phyloP scores from a whole-genome alignment of 1,140 invertebrate genomes.

The Schlechtendalia chinensis region DNA sequence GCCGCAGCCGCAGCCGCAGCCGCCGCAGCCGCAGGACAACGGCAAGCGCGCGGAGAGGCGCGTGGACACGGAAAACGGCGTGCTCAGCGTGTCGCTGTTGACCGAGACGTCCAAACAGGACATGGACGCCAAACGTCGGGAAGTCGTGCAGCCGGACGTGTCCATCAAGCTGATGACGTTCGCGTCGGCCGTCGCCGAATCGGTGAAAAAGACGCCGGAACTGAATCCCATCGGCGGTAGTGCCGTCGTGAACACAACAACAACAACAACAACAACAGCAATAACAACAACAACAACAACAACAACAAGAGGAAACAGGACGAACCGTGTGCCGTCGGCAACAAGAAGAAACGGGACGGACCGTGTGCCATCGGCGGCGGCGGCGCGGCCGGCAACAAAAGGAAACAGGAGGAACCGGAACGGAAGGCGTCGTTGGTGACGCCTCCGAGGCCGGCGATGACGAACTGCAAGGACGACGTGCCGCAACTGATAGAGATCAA shows the following conservation, averaged over 20 bases:
- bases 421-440: not conserved
- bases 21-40: not conserved
- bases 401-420: slow-evolving; percentile 12
- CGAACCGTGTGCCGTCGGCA: not conserved
- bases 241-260: too few species aligned
- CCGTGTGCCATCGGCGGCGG: not conserved
- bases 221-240: not conserved
- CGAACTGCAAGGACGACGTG: slow-evolving; percentile 26
- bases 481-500: slow-evolving; percentile 50
- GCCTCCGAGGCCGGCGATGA: not conserved
- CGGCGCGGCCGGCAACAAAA: not conserved
- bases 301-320: not conserved
- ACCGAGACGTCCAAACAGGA: slow-evolving; percentile 48
- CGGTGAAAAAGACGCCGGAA: not conserved
- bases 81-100: slow-evolving; percentile 47
- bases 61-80: slow-evolving; percentile 50
- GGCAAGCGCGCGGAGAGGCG: slow-evolving; percentile 39
- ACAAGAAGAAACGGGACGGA: not conserved
- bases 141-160: slow-evolving; percentile 53
- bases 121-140: slow-evolving; percentile 52
- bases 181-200: not conserved
- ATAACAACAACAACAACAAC: not conserved
- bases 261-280: not conserved
- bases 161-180: slow-evolving; percentile 53
- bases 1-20: not conserved